Base-by-base conservation (phyloP, 2,888 invertebrate species). In the Chirona hameri region DNA sequence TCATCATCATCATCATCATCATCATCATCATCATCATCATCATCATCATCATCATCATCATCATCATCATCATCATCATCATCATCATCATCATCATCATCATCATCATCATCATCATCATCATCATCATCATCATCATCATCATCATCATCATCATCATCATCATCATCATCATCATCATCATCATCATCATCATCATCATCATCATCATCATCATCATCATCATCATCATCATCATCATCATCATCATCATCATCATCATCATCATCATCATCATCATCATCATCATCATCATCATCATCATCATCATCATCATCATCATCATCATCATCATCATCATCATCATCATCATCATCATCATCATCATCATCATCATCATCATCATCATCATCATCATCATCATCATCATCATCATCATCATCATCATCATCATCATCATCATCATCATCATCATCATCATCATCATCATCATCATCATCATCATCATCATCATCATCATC, bases 1-100 rank as follows among this genome's bases (percentile, higher is more conserved):
- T 65, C 65, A 65, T 65, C 65, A 65, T 65, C 65, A 65, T 65
- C 65, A 65, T 65, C 65, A 65, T 65, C 65, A 65, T 65, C 65
- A 65, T 65, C 65, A 65, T 65, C 65, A 65, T 65, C 65, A 65
- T 65, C 65, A 65, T 65, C 65, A 65, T 65, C 65, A 65, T 65
- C 65, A 65, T 65, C 65, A 65, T 65, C 65, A 65, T 65, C 65
- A 65, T 65, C 65, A 65, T 65, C 65, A 65, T 65, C 65, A 65
- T 65, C 65, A n/a, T 65, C 65, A 65, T 65, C 65, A 65, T 65
- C 65, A 65, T 65, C 65, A 65, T 65, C 65, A 65, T 65, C 65
- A 65, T 65, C 65, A 65, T 65, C 65, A 65, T 65, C 65, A 65
- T 65, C 65, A 65, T 65, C 65, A n/a, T 65, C 65, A 65, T 65